Base-by-base conservation (phyloP, 2,888 invertebrate genomes). In the Heliothis peltigera region DNA sequence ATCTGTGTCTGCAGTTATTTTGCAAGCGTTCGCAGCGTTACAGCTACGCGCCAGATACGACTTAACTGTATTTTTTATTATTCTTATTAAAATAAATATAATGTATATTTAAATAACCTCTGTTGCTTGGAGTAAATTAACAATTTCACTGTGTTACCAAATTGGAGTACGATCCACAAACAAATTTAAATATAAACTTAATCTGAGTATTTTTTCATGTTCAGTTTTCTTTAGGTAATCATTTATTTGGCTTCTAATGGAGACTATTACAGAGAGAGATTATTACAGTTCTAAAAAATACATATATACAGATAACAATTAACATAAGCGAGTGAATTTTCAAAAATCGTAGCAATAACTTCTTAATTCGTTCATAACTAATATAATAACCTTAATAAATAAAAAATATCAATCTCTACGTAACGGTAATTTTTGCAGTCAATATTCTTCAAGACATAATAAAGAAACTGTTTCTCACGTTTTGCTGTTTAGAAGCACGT, bases 1-100 rank as follows among this genome's bases (percentile, higher is more conserved):
- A 64, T 76, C 53, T 35, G 69, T 62, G 58, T 60, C 56, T 70
- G 70, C 51, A 59, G 68, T 79, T 75, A 68, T 79, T 79, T 77
- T 65, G 77, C 74, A 63, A 79, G 67, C 71, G 52, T 77, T 72
- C 51, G 76, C 76, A 47, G 52, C 58, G 46, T 64, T 53, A 77
- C 79, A 70, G 74, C 75, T 79, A 70, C 64, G 56, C 54, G 64
- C 54, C 59, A 53, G 52, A 70, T 59, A 69, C 60, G 71, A 69
- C 70, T 67, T 75, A 69, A 70, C 80, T 77, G 75, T 72, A 53
- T 51, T 70, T 73, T 64, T 68, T 65, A 39, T 59, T 67, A 25
- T 47, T 32, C 39, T 64, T 72, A 65, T 44, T 68, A 64, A 59
- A 76, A 55, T 67, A 69, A 63, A 56, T 68, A 51, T 35, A 55